Evolutionary conservation across 64 coral and sea anemone genomes (phyloP).

Genomic region (Dendronephthya gigantea): DNA sequence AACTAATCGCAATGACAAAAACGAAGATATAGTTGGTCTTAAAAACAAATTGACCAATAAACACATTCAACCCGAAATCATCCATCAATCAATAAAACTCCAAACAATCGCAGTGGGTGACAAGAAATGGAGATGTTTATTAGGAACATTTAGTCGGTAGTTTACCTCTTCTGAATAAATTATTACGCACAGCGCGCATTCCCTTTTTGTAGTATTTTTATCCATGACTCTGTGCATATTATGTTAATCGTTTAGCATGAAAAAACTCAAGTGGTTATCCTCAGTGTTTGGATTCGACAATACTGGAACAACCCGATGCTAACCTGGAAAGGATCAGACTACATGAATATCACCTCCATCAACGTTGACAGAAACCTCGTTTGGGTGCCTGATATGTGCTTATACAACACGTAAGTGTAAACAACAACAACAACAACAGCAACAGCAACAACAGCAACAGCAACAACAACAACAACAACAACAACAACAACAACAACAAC

Average conservation of each 20-base stretch:
- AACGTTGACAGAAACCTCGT: slow-evolving; percentile 66
- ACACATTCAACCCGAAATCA: too few relatives aligned
- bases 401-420: slow-evolving; percentile 71
- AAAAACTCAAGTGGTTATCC: not conserved
- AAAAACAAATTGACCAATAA: too few relatives aligned
- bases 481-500: not conserved
- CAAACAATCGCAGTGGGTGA: too few relatives aligned
- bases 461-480: not conserved
- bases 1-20: too few relatives aligned
- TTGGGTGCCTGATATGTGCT: slow-evolving; percentile 86
- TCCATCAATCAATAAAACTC: too few relatives aligned
- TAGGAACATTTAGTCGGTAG: too few relatives aligned
- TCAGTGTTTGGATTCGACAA: slow-evolving; percentile 24
- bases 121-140: too few relatives aligned
- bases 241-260: not conserved
- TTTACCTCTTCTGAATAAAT: too few relatives aligned
- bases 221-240: too few relatives aligned
- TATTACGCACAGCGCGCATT: too few relatives aligned
- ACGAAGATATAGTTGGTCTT: too few relatives aligned
- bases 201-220: too few relatives aligned
- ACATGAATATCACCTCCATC: slow-evolving; percentile 47
- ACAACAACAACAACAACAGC: not conserved
- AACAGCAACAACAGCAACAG: not conserved
- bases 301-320: slow-evolving; percentile 78
- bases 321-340: slow-evolving; percentile 50